A percentile compares a stretch with the other conserved stretches of the same genome.
These are phyloP conservation scores for Chaetops frenatus DNA, from an alignment of 2,113 vertebrate species.

Conservation along the genomic window DNA sequence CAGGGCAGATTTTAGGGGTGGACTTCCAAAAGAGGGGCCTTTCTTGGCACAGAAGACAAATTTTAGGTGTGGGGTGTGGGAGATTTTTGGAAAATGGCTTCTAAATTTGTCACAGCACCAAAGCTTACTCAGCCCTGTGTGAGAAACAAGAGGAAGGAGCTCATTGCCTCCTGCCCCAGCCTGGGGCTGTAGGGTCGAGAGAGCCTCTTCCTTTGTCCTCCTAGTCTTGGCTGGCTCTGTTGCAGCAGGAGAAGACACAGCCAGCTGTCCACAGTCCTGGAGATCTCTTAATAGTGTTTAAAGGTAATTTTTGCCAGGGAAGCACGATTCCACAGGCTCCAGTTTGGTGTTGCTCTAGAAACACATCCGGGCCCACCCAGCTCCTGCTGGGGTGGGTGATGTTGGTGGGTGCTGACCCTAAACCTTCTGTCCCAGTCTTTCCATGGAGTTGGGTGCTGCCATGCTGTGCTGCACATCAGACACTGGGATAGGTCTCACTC, in stretches of 20 bases:
- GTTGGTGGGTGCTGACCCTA: neutral
- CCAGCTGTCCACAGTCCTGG: neutral
- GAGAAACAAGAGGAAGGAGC: neutral
- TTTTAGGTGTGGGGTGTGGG: neutral
- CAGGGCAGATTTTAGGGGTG: neutral
- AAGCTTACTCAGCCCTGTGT: neutral
- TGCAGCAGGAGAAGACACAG: neutral
- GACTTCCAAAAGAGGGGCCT: neutral
- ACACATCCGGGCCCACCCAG: accelerated
- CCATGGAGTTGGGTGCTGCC: neutral
- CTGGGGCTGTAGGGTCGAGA: neutral
- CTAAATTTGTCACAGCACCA: neutral
- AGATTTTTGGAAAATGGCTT: neutral
- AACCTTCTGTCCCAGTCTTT: neutral
- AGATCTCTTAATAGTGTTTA: neutral
- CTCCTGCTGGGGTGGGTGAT: neutral
- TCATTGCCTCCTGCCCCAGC: neutral
- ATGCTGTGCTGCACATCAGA: neutral
- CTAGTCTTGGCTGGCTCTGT: neutral
- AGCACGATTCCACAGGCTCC: neutral
- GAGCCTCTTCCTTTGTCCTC: neutral
- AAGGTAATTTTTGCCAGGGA: neutral
- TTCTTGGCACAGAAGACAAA: neutral
- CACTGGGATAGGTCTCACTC: neutral
- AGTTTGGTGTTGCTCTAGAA: neutral